Conservation (phyloP, 2,797 vertebrate genomes). For the Syngnathus acus region DNA sequence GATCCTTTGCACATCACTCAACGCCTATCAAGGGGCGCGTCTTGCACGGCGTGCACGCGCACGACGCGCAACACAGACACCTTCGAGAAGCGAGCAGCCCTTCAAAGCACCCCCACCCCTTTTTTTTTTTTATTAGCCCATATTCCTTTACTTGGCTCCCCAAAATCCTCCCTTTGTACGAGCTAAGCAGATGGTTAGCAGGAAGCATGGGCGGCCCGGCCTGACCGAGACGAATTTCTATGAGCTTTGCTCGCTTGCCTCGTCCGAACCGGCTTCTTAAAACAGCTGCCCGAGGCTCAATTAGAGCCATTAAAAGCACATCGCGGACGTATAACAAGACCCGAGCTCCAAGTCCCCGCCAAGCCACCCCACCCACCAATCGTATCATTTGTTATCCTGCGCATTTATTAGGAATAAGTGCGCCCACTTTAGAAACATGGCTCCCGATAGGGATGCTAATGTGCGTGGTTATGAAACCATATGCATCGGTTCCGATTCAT, state of each 20-base stretch:
- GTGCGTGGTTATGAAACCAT: not conserved
- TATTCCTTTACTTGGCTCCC: constrained; percentile 59
- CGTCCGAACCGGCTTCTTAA: constrained; percentile 86
- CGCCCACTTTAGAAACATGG: not conserved
- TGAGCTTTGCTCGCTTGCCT: constrained; percentile 94
- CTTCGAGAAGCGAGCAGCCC: constrained; percentile 67
- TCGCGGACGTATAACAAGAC: constrained; percentile 81
- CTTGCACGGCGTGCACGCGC: constrained; percentile 21
- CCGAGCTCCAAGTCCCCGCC: not conserved
- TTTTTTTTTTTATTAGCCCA: constrained; percentile 58
- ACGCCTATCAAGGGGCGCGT: constrained; percentile 40
- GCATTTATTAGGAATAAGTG: not conserved
- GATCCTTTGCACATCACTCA: constrained; percentile 35
- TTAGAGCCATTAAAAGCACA: constrained; percentile 75
- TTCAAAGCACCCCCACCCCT: constrained; percentile 64
- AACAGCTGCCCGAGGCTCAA: constrained; percentile 92
- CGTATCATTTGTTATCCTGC: not conserved
- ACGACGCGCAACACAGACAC: constrained; percentile 30
- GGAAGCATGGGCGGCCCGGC: constrained; percentile 88
- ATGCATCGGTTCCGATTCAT: too few relatives aligned
- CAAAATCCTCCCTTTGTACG: constrained; percentile 95
- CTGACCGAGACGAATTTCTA: constrained; percentile 99
- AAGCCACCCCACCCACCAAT: not conserved
- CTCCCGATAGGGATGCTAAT: not conserved
- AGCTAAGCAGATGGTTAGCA: constrained; percentile 98